Percentiles rank a stretch among this genome's conserved stretches.
Conservation (phyloP, 1,140 invertebrate species). For the Brachionus rubens region DNA sequence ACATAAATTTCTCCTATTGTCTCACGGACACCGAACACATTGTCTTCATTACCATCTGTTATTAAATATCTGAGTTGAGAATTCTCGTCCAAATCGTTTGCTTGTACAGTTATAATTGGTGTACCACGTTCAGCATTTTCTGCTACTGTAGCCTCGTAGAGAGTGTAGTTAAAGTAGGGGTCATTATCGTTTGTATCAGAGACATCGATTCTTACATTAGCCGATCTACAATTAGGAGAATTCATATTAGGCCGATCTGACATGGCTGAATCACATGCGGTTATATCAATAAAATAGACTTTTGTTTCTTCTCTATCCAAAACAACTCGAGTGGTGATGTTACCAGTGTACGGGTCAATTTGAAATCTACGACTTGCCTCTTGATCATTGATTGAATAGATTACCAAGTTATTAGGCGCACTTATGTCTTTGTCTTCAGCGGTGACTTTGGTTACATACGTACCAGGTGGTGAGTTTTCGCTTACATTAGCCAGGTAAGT, state of each 20-base stretch:
- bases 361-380: conserved; percentile 66
- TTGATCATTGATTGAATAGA: conserved; percentile 28
- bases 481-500: conserved; percentile 75
- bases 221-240: conserved; percentile 49
- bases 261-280: conserved; percentile 83
- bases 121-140: conserved; percentile 96
- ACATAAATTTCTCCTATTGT: conserved; percentile 96
- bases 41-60: conserved; percentile 94
- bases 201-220: conserved; percentile 76
- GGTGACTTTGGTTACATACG: conserved; percentile 89
- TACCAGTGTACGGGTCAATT: conserved; percentile 85
- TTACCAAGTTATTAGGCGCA: conserved; percentile 47
- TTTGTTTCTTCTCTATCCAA: conserved; percentile 92
- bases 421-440: conserved; percentile 88
- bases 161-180: conserved; percentile 88
- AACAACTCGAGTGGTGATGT: conserved; percentile 85
- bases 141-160: conserved; percentile 92
- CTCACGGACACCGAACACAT: conserved; percentile 92
- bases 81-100: conserved; percentile 97
- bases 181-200: conserved; percentile 97
- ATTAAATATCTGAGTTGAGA: conserved; percentile 98
- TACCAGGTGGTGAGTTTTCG: conserved; percentile 77
- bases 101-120: conserved; percentile 90
- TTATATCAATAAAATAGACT: conserved; percentile 87
- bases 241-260: conserved; percentile 70